phyloP scores from a whole-genome alignment of 2,113 vertebrate species.

The Archilochus colubris region DNA sequence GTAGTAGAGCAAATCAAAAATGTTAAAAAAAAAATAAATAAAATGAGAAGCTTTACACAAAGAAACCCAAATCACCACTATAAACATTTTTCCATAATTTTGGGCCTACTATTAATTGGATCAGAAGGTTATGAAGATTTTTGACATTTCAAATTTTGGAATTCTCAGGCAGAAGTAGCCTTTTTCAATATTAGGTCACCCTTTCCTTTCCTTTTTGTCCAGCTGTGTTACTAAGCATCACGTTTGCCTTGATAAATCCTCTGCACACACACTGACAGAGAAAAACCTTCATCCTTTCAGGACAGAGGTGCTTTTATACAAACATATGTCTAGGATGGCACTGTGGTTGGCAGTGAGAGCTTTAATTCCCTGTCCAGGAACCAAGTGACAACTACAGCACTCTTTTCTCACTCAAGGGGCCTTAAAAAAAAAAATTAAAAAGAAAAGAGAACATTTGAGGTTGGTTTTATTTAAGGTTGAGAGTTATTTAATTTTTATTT shows the following conservation, averaged over 20 bases:
- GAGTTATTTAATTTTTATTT: not conserved
- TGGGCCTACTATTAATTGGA: not conserved
- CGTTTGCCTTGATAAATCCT: not conserved
- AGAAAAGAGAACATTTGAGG: not conserved
- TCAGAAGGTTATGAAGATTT: not conserved
- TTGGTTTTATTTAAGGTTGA: not conserved
- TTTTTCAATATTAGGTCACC: not conserved
- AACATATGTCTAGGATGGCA: not conserved
- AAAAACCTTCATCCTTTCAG: not conserved
- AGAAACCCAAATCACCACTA: not conserved
- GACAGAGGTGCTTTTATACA: not conserved
- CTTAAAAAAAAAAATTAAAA: not conserved
- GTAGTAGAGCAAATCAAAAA: not conserved
- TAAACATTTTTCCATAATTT: not conserved
- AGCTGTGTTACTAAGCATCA: not conserved
- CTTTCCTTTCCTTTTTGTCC: not conserved
- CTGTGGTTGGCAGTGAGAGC: not conserved
- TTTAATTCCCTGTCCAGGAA: not conserved
- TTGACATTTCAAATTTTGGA: not conserved
- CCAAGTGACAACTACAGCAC: not conserved
- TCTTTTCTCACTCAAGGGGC: not conserved
- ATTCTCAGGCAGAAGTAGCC: not conserved
- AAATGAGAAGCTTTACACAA: not conserved
- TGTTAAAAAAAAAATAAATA: not conserved
- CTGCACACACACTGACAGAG: not conserved